Percentiles rank a stretch among this genome's conserved stretches.
Conservation (phyloP, 1,140 invertebrate species). For the Parapsyche elsis region DNA sequence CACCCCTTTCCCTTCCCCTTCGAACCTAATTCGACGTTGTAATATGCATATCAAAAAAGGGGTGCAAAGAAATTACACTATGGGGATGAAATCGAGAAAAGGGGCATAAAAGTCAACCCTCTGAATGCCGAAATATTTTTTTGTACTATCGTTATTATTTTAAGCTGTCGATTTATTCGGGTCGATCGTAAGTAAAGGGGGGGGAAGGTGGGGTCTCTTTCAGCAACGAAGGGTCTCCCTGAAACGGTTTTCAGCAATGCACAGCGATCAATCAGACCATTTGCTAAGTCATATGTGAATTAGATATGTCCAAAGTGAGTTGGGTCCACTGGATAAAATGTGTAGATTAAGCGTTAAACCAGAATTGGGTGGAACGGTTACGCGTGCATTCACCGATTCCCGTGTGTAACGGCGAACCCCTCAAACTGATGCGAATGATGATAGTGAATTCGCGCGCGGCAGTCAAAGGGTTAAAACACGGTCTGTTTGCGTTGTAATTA, state of each 20-base stretch:
- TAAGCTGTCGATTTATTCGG: too few relatives aligned
- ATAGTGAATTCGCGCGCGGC: background rate
- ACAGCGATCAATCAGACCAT: constrained; percentile 37
- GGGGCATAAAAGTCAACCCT: background rate
- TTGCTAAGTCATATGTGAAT: constrained; percentile 47
- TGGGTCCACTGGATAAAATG: constrained; percentile 43
- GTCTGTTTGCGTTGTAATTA: background rate
- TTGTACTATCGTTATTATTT: too few relatives aligned
- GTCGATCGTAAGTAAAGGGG: too few relatives aligned
- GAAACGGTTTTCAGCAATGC: constrained; percentile 7
- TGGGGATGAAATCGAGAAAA: too few relatives aligned
- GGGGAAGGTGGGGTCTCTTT: too few relatives aligned
- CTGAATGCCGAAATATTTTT: too few relatives aligned
- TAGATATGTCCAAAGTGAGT: constrained; percentile 44
- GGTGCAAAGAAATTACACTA: too few relatives aligned
- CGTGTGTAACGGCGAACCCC: background rate
- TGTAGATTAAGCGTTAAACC: constrained; percentile 42
- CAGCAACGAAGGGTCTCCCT: background rate
- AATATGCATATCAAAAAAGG: background rate
- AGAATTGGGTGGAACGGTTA: background rate
- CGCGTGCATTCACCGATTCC: background rate
- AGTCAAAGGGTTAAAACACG: background rate
- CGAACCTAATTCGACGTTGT: background rate
- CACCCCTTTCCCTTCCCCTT: too few relatives aligned
- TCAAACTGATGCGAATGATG: background rate